Evolutionary conservation across 2,113 vertebrate species (phyloP).

Genomic region (Anoura caudifer): DNA sequence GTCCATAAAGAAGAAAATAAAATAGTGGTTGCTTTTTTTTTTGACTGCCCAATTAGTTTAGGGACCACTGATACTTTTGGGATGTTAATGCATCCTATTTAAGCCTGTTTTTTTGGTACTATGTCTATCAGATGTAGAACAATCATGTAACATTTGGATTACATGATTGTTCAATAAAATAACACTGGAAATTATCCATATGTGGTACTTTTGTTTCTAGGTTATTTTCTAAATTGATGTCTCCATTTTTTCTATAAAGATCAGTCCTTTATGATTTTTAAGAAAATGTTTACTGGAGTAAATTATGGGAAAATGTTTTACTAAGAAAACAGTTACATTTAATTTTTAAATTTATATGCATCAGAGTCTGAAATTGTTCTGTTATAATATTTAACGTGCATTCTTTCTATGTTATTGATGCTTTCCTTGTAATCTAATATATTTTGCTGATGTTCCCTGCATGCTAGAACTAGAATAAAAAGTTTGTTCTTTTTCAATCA

Average conservation of each 20-base stretch:
- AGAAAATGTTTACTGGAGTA: not conserved
- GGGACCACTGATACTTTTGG: not conserved
- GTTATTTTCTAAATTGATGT: not conserved
- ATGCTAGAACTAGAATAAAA: not conserved
- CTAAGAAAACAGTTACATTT: not conserved
- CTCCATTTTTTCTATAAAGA: not conserved
- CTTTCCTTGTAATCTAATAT: not conserved
- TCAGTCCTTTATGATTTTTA: not conserved
- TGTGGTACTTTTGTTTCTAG: not conserved
- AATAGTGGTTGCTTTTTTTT: not conserved
- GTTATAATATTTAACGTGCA: not conserved
- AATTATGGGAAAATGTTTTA: not conserved
- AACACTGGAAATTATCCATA: not conserved
- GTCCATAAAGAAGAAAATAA: not conserved
- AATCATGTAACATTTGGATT: not conserved
- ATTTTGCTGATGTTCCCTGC: not conserved
- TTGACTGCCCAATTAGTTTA: not conserved
- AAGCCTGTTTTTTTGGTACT: not conserved
- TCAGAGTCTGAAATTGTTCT: not conserved
- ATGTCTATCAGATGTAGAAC: not conserved
- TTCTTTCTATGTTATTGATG: not conserved
- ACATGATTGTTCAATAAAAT: not conserved
- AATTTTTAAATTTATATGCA: not conserved
- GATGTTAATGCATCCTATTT: not conserved
- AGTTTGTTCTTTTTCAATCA: not conserved